phyloP scores from a whole-genome alignment of 2,888 invertebrate species.

The Invenusta paracnida region DNA sequence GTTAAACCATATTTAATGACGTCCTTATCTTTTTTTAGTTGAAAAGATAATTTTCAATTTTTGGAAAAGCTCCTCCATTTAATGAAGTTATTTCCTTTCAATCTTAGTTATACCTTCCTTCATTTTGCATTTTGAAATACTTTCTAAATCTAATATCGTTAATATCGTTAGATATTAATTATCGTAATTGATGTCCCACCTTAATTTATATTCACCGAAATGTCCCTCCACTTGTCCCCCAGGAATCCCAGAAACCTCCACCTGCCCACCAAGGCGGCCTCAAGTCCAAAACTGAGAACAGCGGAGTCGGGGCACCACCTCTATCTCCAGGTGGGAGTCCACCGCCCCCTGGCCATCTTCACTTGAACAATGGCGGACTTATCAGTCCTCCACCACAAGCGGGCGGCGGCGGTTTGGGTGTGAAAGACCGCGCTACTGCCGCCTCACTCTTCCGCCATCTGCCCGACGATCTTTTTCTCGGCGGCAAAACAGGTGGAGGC shows the following conservation, averaged over 20 bases:
- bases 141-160: no score
- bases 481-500: not conserved
- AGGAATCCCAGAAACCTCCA: not conserved
- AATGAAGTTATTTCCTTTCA: no score
- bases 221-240: not conserved
- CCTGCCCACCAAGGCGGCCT: not conserved
- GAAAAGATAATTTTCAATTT: no score
- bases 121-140: no score
- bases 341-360: not conserved
- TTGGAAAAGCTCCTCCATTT: no score
- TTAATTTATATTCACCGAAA: not conserved
- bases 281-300: not conserved
- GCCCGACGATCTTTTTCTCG: not conserved
- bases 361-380: not conserved
- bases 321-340: not conserved
- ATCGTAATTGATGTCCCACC: no score
- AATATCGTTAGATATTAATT: no score
- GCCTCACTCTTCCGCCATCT: constrained; percentile 6
- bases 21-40: no score
- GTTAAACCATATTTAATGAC: no score
- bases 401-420: not conserved
- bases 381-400: not conserved
- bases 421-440: not conserved
- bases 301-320: not conserved
- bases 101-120: no score